Evolutionary conservation across 2,113 vertebrate species (phyloP).

Genomic region (Periophthalmodon schlosseri): DNA sequence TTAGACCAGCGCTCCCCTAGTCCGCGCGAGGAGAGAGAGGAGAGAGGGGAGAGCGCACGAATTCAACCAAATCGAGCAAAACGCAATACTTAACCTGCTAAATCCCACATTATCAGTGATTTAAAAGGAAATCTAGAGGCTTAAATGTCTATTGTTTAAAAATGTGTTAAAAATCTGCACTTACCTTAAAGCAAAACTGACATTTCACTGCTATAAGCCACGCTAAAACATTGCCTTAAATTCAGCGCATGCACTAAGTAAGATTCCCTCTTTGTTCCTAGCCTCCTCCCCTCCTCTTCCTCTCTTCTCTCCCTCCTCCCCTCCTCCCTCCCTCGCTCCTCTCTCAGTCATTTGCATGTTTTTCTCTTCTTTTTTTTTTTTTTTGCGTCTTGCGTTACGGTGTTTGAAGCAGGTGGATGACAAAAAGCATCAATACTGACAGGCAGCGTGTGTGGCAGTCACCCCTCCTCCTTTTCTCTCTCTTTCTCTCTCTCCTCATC

Average conservation of each 20-base stretch:
- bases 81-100: background rate
- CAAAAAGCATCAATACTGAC: too few relatives aligned
- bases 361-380: too few relatives aligned
- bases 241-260: constrained; percentile 75
- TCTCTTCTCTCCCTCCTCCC: constrained; percentile 42
- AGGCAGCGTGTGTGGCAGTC: too few relatives aligned
- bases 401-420: too few relatives aligned
- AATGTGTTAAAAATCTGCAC: constrained; percentile 45
- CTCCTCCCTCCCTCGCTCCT: constrained; percentile 30
- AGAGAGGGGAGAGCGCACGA: constrained; percentile 8
- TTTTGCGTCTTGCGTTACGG: background rate
- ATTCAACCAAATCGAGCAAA: background rate
- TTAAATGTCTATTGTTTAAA: background rate
- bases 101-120: constrained; percentile 5
- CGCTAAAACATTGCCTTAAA: constrained; percentile 58
- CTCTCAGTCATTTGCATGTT: background rate
- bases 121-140: background rate
- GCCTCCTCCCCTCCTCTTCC: constrained; percentile 50
- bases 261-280: constrained; percentile 89
- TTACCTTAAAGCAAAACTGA: background rate
- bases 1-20: constrained; percentile 72
- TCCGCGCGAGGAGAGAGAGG: constrained; percentile 62
- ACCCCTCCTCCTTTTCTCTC: too few relatives aligned
- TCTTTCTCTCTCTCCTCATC: background rate
- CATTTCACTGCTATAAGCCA: constrained; percentile 69